Evolutionary conservation across 2,888 invertebrate species (phyloP).

Genomic region (Apamea anceps): DNA sequence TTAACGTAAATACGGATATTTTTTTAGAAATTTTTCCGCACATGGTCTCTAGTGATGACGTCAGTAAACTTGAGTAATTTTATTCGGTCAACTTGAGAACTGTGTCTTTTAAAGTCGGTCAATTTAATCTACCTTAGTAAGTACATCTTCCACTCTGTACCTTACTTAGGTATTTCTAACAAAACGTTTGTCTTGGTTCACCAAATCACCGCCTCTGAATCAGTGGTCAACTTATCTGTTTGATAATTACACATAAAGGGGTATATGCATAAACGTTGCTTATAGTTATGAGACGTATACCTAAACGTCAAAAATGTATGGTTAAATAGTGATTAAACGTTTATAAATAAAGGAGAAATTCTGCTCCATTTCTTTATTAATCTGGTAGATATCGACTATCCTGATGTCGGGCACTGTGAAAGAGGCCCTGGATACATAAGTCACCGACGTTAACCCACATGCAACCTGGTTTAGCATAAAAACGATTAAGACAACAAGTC

Average conservation of each 20-base stretch:
- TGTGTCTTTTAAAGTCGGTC: not conserved
- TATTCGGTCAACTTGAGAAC: not conserved
- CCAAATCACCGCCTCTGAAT: no score
- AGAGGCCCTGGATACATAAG: not conserved
- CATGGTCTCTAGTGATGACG: slow-evolving; percentile 6
- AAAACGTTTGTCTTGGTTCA: not conserved
- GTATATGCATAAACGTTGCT: no score
- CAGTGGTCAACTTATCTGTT: not conserved
- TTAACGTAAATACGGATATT: slow-evolving; percentile 12
- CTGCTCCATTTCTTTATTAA: not conserved
- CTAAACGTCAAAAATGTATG: not conserved
- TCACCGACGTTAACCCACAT: slow-evolving; percentile 5
- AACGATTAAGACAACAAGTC: slow-evolving; percentile 25
- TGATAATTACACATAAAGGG: not conserved
- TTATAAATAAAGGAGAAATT: not conserved
- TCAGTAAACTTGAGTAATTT: not conserved
- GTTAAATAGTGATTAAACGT: not conserved
- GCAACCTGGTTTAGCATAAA: slow-evolving; percentile 3
- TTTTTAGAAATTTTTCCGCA: slow-evolving; percentile 13
- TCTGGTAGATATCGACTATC: not conserved
- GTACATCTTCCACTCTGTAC: not conserved
- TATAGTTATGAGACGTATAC: no score
- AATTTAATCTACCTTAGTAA: no score
- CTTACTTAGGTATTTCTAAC: not conserved
- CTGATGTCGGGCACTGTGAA: not conserved